Conservation (phyloP, 2,113 vertebrate genomes). For the Apodemus sylvaticus region DNA sequence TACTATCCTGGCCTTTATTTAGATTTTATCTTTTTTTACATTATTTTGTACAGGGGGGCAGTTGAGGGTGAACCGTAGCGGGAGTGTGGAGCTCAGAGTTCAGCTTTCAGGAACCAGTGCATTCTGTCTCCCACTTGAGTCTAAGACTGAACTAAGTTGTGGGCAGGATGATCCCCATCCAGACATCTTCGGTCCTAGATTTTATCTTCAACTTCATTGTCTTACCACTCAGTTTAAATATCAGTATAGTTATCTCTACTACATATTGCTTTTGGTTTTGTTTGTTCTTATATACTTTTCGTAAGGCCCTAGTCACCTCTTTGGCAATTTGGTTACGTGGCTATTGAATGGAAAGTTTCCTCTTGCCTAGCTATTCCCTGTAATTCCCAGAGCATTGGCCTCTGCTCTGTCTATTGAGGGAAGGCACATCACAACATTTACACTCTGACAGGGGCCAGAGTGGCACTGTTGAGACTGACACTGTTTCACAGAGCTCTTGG, state of each 20-base stretch:
- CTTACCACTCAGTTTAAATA: not conserved
- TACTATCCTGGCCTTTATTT: not conserved
- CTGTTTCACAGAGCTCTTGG: not conserved
- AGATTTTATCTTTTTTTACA: not conserved
- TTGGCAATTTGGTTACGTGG: not conserved
- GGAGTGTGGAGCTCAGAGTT: not conserved
- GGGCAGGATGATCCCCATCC: too few relatives aligned
- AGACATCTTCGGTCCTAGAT: not conserved
- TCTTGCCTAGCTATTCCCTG: not conserved
- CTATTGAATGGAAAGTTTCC: not conserved
- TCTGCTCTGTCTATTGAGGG: not conserved
- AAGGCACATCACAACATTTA: not conserved
- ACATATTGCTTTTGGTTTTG: not conserved
- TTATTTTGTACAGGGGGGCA: not conserved
- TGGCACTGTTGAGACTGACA: not conserved
- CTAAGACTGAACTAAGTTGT: not conserved
- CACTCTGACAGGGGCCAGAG: not conserved
- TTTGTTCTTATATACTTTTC: not conserved
- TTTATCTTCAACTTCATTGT: slow-evolving; percentile 27
- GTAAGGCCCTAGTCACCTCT: not conserved
- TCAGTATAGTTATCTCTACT: not conserved
- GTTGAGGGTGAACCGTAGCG: too few relatives aligned
- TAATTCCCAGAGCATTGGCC: not conserved
- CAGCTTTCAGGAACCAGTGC: not conserved
- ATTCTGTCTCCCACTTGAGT: not conserved